A percentile compares a stretch with the other conserved stretches of the same genome.
These are phyloP conservation scores for Hylomyscus alleni DNA, from an alignment of 2,797 vertebrate genomes.

Conservation along the genomic window DNA sequence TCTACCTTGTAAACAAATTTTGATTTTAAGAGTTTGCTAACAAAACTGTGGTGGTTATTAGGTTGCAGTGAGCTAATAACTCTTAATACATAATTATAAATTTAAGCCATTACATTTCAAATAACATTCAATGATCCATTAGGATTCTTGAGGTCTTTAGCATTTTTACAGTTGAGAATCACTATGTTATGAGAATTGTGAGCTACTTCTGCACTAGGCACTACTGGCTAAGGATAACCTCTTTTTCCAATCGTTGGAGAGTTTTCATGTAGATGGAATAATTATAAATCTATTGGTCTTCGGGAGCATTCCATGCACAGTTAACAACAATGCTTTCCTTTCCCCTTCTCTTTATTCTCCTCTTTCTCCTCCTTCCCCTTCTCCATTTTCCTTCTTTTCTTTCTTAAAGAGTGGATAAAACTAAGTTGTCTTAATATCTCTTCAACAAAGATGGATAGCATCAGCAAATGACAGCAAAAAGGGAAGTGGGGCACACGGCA, in stretches of 20 bases:
- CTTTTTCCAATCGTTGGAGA: background rate
- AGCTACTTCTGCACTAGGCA: background rate
- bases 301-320: background rate
- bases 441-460: background rate
- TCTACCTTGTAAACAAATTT: constrained; percentile 78
- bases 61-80: constrained; percentile 78
- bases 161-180: constrained; percentile 52
- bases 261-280: background rate
- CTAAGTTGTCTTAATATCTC: background rate
- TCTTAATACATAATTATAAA: constrained; percentile 67
- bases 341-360: fast-evolving
- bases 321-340: background rate
- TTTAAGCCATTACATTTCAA: constrained; percentile 72
- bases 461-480: background rate
- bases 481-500: background rate
- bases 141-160: constrained; percentile 49
- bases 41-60: constrained; percentile 78
- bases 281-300: background rate
- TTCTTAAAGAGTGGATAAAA: background rate
- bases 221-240: background rate
- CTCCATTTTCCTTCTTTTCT: background rate
- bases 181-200: background rate
- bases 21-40: constrained; percentile 80
- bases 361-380: background rate
- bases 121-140: constrained; percentile 65